Percentiles rank a stretch among this genome's conserved stretches.
Conservation (phyloP, 2,113 vertebrate species). For the Rutilus rutilus region DNA sequence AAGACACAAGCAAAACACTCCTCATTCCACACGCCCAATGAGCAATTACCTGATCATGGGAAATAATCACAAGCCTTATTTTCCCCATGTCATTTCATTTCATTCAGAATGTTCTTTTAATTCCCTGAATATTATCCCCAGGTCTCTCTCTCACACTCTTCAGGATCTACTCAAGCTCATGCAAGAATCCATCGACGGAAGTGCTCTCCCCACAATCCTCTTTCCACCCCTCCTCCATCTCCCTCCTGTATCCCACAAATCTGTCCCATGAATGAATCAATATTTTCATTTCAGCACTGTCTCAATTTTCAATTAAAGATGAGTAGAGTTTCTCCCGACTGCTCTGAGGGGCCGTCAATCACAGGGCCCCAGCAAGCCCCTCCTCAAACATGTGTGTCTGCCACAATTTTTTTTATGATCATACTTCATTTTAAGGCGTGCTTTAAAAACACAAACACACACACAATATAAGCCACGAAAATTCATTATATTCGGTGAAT, state of each 20-base stretch:
- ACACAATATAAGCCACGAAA: background rate
- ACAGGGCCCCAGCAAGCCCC: background rate
- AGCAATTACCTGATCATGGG: background rate
- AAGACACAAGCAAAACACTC: background rate
- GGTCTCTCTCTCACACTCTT: background rate
- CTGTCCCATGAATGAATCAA: constrained; percentile 64
- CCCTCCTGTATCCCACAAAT: constrained; percentile 39
- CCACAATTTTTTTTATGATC: constrained; percentile 4
- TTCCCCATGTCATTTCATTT: background rate
- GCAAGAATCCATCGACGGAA: background rate
- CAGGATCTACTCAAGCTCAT: constrained; percentile 33
- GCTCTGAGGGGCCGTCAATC: constrained; percentile 45
- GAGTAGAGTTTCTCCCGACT: constrained; percentile 40
- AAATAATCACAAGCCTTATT: constrained; percentile 1
- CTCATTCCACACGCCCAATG: background rate
- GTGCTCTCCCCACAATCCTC: constrained; percentile 10
- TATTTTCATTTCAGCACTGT: constrained; percentile 63
- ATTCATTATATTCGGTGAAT: constrained; percentile 6
- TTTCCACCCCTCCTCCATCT: constrained; percentile 27
- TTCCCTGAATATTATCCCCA: background rate
- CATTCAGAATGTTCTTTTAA: constrained; percentile 2
- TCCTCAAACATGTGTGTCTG: constrained; percentile 12
- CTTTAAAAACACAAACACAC: constrained; percentile 7
- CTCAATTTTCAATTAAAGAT: constrained; percentile 61
- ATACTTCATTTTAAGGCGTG: constrained; percentile 20